Evolutionary conservation across 2,797 vertebrate species (phyloP).

Genomic region (Amblyraja radiata): DNA sequence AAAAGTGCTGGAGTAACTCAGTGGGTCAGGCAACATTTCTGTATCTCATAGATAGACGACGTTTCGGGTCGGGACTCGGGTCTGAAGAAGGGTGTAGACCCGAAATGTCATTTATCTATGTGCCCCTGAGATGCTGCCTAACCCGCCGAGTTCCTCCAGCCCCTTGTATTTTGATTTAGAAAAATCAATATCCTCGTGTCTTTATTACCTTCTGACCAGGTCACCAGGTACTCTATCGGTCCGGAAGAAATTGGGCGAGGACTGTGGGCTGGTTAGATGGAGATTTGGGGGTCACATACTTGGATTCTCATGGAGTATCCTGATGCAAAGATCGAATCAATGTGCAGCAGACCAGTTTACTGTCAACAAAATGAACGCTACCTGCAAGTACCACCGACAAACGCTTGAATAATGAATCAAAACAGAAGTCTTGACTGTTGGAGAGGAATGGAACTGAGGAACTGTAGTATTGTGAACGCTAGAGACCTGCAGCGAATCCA

Average conservation of each 20-base stretch:
- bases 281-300: neutral
- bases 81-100: too few relatives aligned
- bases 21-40: too few relatives aligned
- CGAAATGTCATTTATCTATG: too few relatives aligned
- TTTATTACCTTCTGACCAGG: neutral
- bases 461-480: neutral
- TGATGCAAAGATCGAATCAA: neutral
- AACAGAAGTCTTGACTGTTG: neutral
- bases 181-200: too few relatives aligned
- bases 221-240: neutral
- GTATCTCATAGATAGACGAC: too few relatives aligned
- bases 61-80: too few relatives aligned
- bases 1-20: too few relatives aligned
- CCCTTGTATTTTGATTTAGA: too few relatives aligned
- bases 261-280: neutral
- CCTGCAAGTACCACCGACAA: neutral
- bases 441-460: neutral
- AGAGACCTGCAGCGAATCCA: neutral
- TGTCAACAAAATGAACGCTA: neutral
- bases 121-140: too few relatives aligned
- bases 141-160: too few relatives aligned
- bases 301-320: neutral
- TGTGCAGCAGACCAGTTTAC: neutral
- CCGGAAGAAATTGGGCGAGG: neutral
- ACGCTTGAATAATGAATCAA: neutral